Evolutionary conservation across 2,888 invertebrate genomes (phyloP).

Genomic region (Macropis europaea): DNA sequence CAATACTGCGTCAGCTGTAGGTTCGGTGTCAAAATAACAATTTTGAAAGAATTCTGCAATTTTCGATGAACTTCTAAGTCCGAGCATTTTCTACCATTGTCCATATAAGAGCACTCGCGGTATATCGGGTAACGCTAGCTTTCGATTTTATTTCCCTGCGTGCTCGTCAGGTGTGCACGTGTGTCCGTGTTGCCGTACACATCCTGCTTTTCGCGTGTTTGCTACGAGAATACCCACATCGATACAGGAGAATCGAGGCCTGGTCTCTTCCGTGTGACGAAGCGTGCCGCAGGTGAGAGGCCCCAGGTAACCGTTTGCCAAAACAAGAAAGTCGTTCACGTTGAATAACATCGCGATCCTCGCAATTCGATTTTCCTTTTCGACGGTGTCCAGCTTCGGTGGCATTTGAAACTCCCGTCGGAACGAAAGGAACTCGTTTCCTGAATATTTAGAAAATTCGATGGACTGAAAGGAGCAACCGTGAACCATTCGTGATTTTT

Average conservation of each 20-base stretch:
- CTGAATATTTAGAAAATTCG: too few species aligned
- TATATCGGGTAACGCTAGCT: slow-evolving; percentile 1
- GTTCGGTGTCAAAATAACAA: too few species aligned
- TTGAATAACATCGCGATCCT: slow-evolving; percentile 44
- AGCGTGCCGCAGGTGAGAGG: slow-evolving; percentile 34
- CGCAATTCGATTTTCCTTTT: slow-evolving; percentile 45
- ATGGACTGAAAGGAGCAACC: too few species aligned
- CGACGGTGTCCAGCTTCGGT: slow-evolving; percentile 3
- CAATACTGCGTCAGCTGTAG: too few species aligned
- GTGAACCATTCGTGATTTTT: too few species aligned
- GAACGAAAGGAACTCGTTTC: too few species aligned
- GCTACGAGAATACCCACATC: slow-evolving; percentile 5
- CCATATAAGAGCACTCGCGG: too few species aligned
- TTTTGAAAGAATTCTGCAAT: too few species aligned
- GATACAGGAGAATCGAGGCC: slow-evolving; percentile 10
- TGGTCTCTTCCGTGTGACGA: slow-evolving; percentile 39
- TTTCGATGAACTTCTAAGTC: too few species aligned
- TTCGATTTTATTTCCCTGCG: slow-evolving; percentile 10
- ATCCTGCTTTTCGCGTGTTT: slow-evolving; percentile 3
- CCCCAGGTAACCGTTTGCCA: slow-evolving; percentile 19
- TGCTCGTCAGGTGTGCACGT: slow-evolving; percentile 19
- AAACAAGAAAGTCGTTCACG: slow-evolving; percentile 45
- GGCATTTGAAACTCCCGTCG: too few species aligned
- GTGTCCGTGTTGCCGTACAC: background rate
- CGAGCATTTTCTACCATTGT: too few species aligned